Percentiles rank a stretch among this genome's conserved stretches.
Conservation (phyloP, 64 coral and sea anemone genomes). For the Stichodactyla helianthus region DNA sequence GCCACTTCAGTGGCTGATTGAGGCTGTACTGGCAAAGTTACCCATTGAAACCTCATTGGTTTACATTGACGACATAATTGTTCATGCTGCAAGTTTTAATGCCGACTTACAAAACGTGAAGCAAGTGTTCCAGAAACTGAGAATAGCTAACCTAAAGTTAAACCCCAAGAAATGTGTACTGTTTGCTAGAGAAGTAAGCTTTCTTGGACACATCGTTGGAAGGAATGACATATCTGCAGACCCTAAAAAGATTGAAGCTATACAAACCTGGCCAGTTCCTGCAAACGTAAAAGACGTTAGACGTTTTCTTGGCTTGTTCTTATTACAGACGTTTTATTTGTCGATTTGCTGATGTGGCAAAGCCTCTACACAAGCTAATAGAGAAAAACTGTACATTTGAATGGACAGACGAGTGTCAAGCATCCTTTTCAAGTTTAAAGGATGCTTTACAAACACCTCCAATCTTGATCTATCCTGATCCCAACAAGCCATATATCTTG, state of each 20-base stretch:
- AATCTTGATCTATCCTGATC: background rate
- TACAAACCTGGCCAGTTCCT: slow-evolving; percentile 28
- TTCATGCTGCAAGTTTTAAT: slow-evolving; percentile 21
- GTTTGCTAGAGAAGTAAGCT: slow-evolving; percentile 27
- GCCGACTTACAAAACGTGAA: slow-evolving; percentile 3
- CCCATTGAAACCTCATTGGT: slow-evolving; percentile 3
- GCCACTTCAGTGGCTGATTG: slow-evolving; percentile 23
- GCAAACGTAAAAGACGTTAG: background rate
- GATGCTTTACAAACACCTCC: slow-evolving; percentile 10
- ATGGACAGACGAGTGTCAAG: slow-evolving; percentile 28
- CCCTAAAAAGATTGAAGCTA: slow-evolving; percentile 17
- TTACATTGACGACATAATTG: slow-evolving; percentile 33
- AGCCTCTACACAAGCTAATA: slow-evolving; percentile 6
- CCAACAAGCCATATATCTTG: background rate
- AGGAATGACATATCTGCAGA: slow-evolving; percentile 35
- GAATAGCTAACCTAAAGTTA: slow-evolving; percentile 36
- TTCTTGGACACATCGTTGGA: slow-evolving; percentile 42
- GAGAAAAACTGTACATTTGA: slow-evolving; percentile 16
- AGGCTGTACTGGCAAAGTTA: background rate
- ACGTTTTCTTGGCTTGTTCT: too few species aligned
- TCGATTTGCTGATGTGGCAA: too few species aligned
- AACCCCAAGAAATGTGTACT: slow-evolving; percentile 48
- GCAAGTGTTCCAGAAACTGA: slow-evolving; percentile 6
- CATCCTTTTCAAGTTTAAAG: slow-evolving; percentile 2
- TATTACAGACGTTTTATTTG: too few species aligned